Evolutionary conservation across 2,888 invertebrate genomes (phyloP).

Genomic region (Tromatobia lineatoria): DNA sequence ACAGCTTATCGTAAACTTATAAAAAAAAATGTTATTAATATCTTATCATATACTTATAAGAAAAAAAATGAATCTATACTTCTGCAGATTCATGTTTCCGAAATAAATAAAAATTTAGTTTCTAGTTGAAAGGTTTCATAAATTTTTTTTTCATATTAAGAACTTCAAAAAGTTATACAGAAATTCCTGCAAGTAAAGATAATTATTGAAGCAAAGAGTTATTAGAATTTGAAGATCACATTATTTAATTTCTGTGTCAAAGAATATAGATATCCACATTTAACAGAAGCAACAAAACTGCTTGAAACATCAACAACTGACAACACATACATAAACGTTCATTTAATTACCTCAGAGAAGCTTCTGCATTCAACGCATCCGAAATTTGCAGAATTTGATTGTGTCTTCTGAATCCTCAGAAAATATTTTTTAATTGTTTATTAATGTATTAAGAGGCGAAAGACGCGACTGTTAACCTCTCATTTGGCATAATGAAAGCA

Average conservation of each 20-base stretch:
- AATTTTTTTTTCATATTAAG: no score
- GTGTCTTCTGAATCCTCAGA: no score
- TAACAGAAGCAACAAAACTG: constrained; percentile 1
- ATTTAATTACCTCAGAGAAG: constrained; percentile 7
- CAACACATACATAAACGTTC: neutral
- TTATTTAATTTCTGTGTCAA: neutral
- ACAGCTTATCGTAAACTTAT: neutral
- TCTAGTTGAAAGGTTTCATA: no score
- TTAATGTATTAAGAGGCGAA: neutral
- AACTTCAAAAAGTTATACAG: no score
- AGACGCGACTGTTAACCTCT: neutral
- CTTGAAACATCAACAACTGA: constrained; percentile 1
- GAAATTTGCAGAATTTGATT: neutral
- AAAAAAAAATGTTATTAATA: neutral
- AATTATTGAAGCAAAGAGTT: neutral
- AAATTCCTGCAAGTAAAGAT: neutral
- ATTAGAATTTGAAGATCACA: neutral
- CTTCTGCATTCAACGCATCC: no score
- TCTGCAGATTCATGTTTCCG: no score
- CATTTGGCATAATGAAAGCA: neutral
- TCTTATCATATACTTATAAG: no score
- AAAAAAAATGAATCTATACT: no score
- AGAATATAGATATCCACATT: no score
- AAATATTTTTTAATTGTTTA: neutral
- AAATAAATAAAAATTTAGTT: no score